Evolutionary conservation across 2,888 invertebrate genomes (phyloP), one percentile per base, ranked within the genome.

Genomic region (Dyspetes luteomarginatus): DNA sequence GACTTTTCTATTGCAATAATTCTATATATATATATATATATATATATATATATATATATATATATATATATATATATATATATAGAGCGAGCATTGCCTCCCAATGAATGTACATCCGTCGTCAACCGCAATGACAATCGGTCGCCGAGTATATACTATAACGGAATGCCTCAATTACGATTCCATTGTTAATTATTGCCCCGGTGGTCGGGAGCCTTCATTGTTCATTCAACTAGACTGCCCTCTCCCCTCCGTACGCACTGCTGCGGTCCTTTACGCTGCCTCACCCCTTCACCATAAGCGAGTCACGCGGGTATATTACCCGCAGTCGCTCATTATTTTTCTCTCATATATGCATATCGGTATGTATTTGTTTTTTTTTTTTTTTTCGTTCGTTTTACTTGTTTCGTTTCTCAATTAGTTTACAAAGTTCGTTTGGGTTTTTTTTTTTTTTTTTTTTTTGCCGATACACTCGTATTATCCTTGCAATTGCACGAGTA

Each of bases 161-260:
- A 85, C 85, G 85, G 88, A 88, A 85, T 87, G 84, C 85, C 86
- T 87, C 88, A 85, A 88, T 88, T 88, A 88, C 84, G 85, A 87
- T 85, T 86, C 84, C 84, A 87, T 87, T 88, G 88, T 88, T 88
- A 88, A 89, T 89, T 88, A 88, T 86, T 87, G 84, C 85, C 71
- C 80, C 78, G 75, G 71, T 67, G 83, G 84, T 82, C 81, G 83
- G 84, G 83, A 82, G 82, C 82, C 84, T 82, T 82, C 78, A 85
- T 81, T 82, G 83, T 83, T 82, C 81, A 73, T 83, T 74, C 81
- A 45, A 78, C 72, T 9, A 80, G 43, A 60, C 60, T 65, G 58
- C 45, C 45, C 45, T 55, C 36, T 48, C 26, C 36, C n/a, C 52
- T 36, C 65, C 43, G 68, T 45, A 36, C 28, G 41, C 28, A 24